These are phyloP conservation scores for Ispidina picta DNA, from an alignment of 2,797 vertebrate genomes.

Conservation along the genomic window DNA sequence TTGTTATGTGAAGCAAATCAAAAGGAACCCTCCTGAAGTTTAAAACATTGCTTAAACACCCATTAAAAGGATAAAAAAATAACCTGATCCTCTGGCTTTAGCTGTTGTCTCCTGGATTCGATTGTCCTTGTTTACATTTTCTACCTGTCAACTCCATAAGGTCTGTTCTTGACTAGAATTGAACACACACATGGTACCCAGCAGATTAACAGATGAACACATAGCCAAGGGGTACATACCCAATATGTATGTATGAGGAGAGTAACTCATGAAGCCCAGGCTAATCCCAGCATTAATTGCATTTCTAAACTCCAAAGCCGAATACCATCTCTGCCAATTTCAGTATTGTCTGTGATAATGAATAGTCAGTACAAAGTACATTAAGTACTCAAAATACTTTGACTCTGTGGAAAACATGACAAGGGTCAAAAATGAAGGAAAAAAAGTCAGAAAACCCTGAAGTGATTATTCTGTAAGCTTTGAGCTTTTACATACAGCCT, in stretches of 20 bases:
- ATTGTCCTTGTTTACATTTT: neutral
- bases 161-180: neutral
- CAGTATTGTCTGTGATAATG: neutral
- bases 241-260: neutral
- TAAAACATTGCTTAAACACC: neutral
- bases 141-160: neutral
- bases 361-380: neutral
- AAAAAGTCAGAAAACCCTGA: neutral
- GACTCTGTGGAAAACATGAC: neutral
- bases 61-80: neutral
- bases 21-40: neutral
- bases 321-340: neutral
- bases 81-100: neutral
- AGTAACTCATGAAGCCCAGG: neutral
- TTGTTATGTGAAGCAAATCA: neutral
- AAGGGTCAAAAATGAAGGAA: neutral
- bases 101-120: neutral
- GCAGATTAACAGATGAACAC: neutral
- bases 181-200: neutral
- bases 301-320: neutral
- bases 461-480: neutral
- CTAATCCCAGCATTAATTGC: neutral
- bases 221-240: fast-evolving
- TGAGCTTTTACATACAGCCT: neutral
- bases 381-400: neutral